Evolutionary conservation across 2,797 vertebrate species (phyloP), one percentile per base, ranked within the genome.

Genomic region (Coranthus polyacanthus): DNA sequence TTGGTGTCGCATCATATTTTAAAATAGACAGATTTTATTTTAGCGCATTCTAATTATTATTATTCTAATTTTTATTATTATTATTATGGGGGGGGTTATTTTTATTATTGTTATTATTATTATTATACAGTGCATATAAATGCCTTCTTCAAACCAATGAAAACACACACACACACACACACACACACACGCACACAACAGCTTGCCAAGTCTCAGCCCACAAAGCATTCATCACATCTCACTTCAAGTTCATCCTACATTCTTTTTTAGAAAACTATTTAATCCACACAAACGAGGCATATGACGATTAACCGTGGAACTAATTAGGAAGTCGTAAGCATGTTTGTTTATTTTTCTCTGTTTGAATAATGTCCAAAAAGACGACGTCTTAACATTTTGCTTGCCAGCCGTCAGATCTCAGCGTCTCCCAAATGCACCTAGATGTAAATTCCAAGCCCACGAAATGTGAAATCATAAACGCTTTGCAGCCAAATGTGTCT

Each of bases 141-240:
- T 74, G 36, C 36, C 18, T 50, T 69, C 18, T 50, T 69, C 37
- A 59, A 50, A 59, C 32, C 60, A 56, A 39, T 43, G 59, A 44
- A 68, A 57, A 53, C 6, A 5, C 11, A 6, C 6, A 34, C 2
- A 24, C 10, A 44, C 11, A 32, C 13, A 38, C 24, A 39, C 46
- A 43, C 13, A 57, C 36, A 44, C 6, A 44, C 45, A 74, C 26
- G 26, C 6, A 57, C 12, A 45, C 20, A 53, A 45, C 13, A 78
- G 42, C 24, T 46, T 61, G 72, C 79, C 79, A 63, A 82, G 60
- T 45, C 67, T 74, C 58, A 60, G 66, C 73, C 36, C 61, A 73
- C 17, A 51, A 32, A 77, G 75, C 72, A 32, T 26, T 69, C 72
- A 67, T 75, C 66, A 66, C 54, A 71, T 51, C 57, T 69, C 63